phyloP scores from a whole-genome alignment of 2,888 invertebrate species.

The Diadromus collaris region DNA sequence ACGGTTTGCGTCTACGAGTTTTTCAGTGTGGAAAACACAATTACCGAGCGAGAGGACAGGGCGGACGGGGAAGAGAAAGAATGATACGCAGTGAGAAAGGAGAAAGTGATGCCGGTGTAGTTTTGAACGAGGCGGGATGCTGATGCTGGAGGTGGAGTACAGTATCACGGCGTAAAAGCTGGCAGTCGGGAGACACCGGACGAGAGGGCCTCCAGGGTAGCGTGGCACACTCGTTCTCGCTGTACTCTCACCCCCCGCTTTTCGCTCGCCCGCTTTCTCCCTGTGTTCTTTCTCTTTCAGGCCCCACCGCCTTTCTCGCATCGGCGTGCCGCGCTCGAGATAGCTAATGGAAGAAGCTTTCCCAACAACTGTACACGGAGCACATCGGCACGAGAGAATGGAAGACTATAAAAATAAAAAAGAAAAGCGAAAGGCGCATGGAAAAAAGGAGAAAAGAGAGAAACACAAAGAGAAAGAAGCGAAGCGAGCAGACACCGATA shows the following conservation, averaged over 20 bases:
- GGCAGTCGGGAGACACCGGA: constrained; percentile 61
- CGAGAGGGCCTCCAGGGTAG: constrained; percentile 22
- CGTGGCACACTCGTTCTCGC: constrained; percentile 39
- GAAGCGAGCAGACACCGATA: constrained; percentile 4
- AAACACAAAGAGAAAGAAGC: constrained; percentile 10
- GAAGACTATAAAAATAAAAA: constrained; percentile 6
- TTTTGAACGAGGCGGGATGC: constrained; percentile 1
- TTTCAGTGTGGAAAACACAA: constrained; percentile 71
- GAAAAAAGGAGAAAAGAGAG: constrained; percentile 2
- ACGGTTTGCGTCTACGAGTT: constrained; percentile 57
- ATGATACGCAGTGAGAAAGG: constrained; percentile 28
- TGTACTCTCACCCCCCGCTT: constrained; percentile 5
- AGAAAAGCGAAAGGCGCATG: neutral
- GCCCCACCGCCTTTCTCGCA: constrained; percentile 20
- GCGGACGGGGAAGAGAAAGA: constrained; percentile 31
- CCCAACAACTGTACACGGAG: constrained; percentile 40
- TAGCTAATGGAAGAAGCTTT: constrained; percentile 55
- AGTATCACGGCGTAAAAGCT: constrained; percentile 66
- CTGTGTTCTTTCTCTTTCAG: constrained; percentile 11
- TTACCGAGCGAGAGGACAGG: constrained; percentile 63
- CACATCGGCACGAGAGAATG: constrained; percentile 25
- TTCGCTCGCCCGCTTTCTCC: constrained; percentile 55
- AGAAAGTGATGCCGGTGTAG: constrained; percentile 2
- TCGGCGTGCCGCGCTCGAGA: constrained; percentile 26
- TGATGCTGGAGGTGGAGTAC: neutral